Conservation (phyloP, 2,113 vertebrate species). For the cat (Felis catus) region F.catus_Fca126_mat1.0 CM031418.1:70006501-70007000, state of each 20-base stretch:
- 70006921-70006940: too few species aligned
- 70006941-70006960: too few species aligned
- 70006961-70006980: too few species aligned
- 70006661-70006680: conserved; percentile 8
- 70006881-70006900: too few species aligned
- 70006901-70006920: too few species aligned
- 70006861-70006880: background rate
- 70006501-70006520: too few species aligned
- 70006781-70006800: background rate
- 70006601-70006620: too few species aligned
- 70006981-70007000: too few species aligned
- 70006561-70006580: too few species aligned
- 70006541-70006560: too few species aligned
- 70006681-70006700: background rate
- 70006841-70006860: background rate
- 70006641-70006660: background rate
- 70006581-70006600: too few species aligned
- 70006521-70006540: too few species aligned
- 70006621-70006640: background rate
- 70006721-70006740: background rate
- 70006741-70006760: background rate
- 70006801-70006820: background rate
- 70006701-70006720: background rate
- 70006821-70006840: background rate
- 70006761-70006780: background rate